Conservation (phyloP, 1,140 invertebrate species). For the Zelostemma sp. region DNA sequence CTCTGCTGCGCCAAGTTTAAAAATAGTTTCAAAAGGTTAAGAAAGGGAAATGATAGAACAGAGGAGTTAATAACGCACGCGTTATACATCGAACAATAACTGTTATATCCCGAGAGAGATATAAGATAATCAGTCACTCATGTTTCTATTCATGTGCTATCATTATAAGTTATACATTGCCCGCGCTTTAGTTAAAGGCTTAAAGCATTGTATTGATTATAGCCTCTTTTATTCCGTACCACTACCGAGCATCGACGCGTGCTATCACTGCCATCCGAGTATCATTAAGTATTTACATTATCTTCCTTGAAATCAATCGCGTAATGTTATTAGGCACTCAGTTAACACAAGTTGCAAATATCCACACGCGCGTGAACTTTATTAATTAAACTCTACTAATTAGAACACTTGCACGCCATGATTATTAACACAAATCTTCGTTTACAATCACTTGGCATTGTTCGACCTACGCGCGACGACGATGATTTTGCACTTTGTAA, state of each 20-base stretch:
- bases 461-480: neutral
- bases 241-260: slow-evolving; percentile 7
- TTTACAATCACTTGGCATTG: neutral
- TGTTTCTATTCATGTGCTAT: slow-evolving; percentile 47
- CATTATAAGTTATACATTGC: slow-evolving; percentile 41
- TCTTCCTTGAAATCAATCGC: neutral
- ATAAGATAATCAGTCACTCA: slow-evolving; percentile 52
- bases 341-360: neutral
- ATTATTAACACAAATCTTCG: neutral
- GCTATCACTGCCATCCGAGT: slow-evolving; percentile 10
- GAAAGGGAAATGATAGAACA: slow-evolving; percentile 41
- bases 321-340: neutral
- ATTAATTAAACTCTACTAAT: neutral
- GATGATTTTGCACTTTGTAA: neutral
- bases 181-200: slow-evolving; percentile 34
- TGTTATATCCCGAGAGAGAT: slow-evolving; percentile 42
- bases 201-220: slow-evolving; percentile 40
- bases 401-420: neutral
- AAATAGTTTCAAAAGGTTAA: slow-evolving; percentile 29
- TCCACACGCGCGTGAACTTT: neutral
- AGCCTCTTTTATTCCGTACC: slow-evolving; percentile 15
- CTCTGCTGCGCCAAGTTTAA: neutral
- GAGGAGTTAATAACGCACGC: slow-evolving; percentile 45
- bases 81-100: slow-evolving; percentile 45
- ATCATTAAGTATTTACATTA: slow-evolving; percentile 1